These are phyloP conservation scores for Gallinago stenura DNA, from an alignment of 2,797 vertebrate genomes.

Conservation along the genomic window DNA sequence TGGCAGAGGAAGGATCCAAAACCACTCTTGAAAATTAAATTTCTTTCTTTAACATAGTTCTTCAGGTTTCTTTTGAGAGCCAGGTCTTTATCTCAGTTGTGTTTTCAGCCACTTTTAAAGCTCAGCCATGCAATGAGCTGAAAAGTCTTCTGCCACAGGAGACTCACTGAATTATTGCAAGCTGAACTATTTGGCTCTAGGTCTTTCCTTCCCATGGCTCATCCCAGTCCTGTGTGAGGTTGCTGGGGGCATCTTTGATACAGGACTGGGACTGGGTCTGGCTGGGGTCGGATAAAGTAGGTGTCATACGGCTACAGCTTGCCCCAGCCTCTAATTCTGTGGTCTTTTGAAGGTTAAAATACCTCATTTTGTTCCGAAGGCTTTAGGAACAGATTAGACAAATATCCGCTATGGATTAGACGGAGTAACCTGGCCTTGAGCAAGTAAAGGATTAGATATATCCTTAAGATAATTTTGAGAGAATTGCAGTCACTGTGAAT, in stretches of 20 bases:
- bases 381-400: neutral
- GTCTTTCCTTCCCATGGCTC: neutral
- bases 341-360: neutral
- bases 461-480: neutral
- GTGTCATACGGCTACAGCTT: neutral
- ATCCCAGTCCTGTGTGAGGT: accelerated
- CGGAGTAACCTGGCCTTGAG: neutral
- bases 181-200: neutral
- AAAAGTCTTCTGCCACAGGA: neutral
- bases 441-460: neutral
- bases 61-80: neutral
- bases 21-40: neutral
- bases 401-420: accelerated
- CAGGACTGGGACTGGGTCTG: neutral
- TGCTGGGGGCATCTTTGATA: accelerated
- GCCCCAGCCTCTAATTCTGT: neutral
- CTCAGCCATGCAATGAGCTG: neutral
- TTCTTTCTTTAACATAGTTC: neutral
- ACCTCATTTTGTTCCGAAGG: accelerated
- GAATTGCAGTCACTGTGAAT: neutral
- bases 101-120: neutral
- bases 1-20: neutral
- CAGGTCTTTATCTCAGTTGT: neutral
- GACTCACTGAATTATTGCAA: neutral
- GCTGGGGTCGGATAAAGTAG: neutral